Evolutionary conservation across 2,797 vertebrate species (phyloP), one percentile per base, ranked within the genome.

Genomic region (Yasuhikotakia modesta): DNA sequence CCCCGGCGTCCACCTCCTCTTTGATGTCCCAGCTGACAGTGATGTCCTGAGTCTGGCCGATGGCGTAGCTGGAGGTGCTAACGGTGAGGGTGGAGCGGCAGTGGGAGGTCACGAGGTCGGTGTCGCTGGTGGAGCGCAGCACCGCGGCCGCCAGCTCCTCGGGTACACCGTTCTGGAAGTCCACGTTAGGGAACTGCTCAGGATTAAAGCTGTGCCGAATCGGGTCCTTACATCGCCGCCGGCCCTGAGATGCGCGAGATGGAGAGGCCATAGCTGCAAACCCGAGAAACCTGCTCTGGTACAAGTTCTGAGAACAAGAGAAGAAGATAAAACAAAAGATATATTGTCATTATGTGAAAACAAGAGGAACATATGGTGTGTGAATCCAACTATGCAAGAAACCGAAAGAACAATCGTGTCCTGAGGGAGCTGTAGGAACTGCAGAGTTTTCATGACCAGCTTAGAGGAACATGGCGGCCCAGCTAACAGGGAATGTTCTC

Each of bases 1-100:
- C 95, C n/a, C 95, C 95, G 0, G 95, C 95, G 2, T 96, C 95
- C 70, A 96, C 95, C 65, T 96, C 95, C 70, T 96, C 95, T 82
- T 96, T 96, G 86, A 96, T 96, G 89, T 96, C 95, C 95, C 95
- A 96, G 76, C 92, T 93, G 81, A 96, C 93, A 45, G 94, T 90
- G 7, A 96, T 89, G 85, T 95, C 94, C 82, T 95, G 93, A 0
- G 94, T 94, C 79, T 95, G 94, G 58, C 95, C 94, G 0, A 96
- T 95, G 80, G 92, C 91, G 55, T 96, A 96, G 87, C 93, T 94
- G 82, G 94, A 95, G 84, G 92, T 94, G 92, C 94, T 95, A 90
- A 94, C 92, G 84, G 92, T 93, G 22, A 96, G 91, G 0, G 94
- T 95, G 74, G 95, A 96, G 48, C 94, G 92, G 83, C 94, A 94